phyloP scores from a whole-genome alignment of 2,888 invertebrate genomes.

The Scrobipalpa atriplicella region DNA sequence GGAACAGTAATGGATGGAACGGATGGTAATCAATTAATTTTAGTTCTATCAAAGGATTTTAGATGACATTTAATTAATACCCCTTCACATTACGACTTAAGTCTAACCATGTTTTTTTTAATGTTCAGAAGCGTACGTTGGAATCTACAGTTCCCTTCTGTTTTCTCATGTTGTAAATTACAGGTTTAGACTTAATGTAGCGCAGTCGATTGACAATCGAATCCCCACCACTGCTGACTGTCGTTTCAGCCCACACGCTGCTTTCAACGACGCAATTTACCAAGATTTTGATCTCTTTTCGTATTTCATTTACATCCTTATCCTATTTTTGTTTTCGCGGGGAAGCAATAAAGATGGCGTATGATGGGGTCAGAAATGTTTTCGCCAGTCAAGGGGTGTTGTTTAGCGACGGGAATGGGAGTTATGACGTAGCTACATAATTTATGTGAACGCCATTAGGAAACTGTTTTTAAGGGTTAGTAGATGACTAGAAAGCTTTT shows the following conservation, averaged over 20 bases:
- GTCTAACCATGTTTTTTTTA: no score
- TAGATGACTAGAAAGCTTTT: background rate
- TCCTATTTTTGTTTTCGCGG: slow-evolving; percentile 25
- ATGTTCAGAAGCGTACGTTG: no score
- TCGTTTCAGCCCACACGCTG: slow-evolving; percentile 18
- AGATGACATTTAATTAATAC: no score
- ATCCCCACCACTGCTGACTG: background rate
- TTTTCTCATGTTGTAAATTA: no score
- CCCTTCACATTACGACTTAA: no score
- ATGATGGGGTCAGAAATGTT: slow-evolving; percentile 19
- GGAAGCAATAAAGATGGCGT: slow-evolving; percentile 19
- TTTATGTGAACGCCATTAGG: background rate
- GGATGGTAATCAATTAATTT: no score
- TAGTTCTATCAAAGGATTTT: no score
- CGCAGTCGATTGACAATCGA: no score
- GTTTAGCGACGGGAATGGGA: background rate
- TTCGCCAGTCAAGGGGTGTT: background rate
- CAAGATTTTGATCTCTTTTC: slow-evolving; percentile 29
- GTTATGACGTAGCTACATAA: background rate
- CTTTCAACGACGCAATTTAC: slow-evolving; percentile 30
- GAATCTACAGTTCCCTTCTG: no score
- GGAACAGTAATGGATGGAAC: no score
- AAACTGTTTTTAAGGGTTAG: background rate
- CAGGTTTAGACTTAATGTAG: no score
- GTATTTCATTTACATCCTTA: slow-evolving; percentile 24